phyloP scores from a whole-genome alignment of 2,888 invertebrate genomes.

The Stomorhina lunata region DNA sequence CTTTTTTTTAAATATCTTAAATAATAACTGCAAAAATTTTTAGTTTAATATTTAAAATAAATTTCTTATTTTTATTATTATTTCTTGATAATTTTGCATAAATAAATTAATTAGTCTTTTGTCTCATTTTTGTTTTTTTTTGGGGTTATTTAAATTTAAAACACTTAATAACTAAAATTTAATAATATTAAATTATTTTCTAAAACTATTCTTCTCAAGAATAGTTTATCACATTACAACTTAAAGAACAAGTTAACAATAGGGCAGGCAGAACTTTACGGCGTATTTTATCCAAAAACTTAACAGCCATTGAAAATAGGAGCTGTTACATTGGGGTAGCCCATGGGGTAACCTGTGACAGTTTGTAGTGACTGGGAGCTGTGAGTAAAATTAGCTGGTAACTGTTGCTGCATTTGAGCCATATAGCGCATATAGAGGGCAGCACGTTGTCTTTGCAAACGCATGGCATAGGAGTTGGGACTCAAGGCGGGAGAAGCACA shows the following conservation, averaged over 20 bases:
- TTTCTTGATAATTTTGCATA: neutral
- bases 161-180: slow-evolving; percentile 11
- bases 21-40: neutral
- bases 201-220: slow-evolving; percentile 47
- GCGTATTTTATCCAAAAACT: neutral
- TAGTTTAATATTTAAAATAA: neutral
- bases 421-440: slow-evolving; percentile 70
- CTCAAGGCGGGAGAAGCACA: slow-evolving; percentile 61
- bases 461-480: slow-evolving; percentile 67
- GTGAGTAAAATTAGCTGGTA: neutral
- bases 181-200: neutral
- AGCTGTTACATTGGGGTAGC: slow-evolving; percentile 53
- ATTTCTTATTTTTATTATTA: neutral
- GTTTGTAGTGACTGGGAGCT: neutral
- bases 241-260: slow-evolving; percentile 35
- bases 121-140: neutral
- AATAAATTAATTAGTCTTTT: slow-evolving; percentile 10
- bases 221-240: slow-evolving; percentile 38
- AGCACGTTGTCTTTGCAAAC: slow-evolving; percentile 72
- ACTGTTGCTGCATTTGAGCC: neutral
- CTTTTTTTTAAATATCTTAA: too few relatives aligned
- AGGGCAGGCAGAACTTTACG: neutral
- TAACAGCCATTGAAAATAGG: slow-evolving; percentile 42
- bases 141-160: slow-evolving; percentile 8
- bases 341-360: slow-evolving; percentile 12